Evolutionary conservation across 2,113 vertebrate species (phyloP), one percentile per base, ranked within the genome.

Genomic region (Trematocara unimaculatum): DNA sequence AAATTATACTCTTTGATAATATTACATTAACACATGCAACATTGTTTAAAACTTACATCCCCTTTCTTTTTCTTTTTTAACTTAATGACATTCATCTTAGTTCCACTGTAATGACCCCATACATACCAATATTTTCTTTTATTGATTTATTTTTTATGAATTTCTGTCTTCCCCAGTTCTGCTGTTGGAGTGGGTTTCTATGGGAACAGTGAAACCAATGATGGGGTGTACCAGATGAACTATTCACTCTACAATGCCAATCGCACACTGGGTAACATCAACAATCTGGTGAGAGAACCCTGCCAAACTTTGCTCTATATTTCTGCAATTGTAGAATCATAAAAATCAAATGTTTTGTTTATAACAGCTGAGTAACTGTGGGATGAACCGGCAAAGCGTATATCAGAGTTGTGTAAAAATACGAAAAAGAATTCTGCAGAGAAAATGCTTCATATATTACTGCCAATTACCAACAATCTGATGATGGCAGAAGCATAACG

Each of bases 131-230:
- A 87, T 15, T 70, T 67, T 82, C 51, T 90, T 42, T 84, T 12
- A 56, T 85, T 72, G 33, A 82, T 83, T 87, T 35, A 72, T 87
- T 92, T 77, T 38, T 33, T 86, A 42, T 54, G 26, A 78, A 78
- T 89, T 67, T 81, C 20, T 83, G 67, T 74, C 88, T 89, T 85
- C 67, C 81, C 60, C 90, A 99, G 99, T n/a, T 97, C 96, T 13
- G 98, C 98, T 0, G 97, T 99, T 1, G 98, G 98, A 20, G 81
- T 98, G 40, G 99, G 99, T 96, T 99, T 99, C 96, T 99, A 99
- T 35, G 99, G 99, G 84, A 99, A 99, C 97, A 99, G 99, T 2
- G 97, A 99, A 96, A 97, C 98, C 95, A 98, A 98, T 0, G 98
- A 99, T 1, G 98, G 98, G 2, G 93, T 98, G 49, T 97, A 98